A percentile compares a stretch with the other conserved stretches of the same genome.
Evolutionary conservation across 2,888 invertebrate species (phyloP).

Genomic region (Rhagophthalmus giganteus): DNA sequence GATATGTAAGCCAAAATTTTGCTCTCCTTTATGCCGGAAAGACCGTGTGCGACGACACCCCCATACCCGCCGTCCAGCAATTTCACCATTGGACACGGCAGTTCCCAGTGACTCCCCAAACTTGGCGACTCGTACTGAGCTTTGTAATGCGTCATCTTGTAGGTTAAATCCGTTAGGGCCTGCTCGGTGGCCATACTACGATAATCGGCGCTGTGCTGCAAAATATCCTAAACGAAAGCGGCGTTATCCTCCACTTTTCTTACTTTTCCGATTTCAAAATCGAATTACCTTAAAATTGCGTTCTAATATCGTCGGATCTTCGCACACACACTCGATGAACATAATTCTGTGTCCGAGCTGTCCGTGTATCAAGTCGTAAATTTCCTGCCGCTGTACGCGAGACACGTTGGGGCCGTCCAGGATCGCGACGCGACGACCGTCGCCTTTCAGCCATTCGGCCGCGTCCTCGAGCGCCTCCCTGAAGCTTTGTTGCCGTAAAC

Average conservation of each 20-base stretch:
- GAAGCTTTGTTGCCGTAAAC: conserved; percentile 80
- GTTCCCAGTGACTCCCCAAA: conserved; percentile 54
- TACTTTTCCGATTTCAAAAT: no score
- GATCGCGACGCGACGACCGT: conserved; percentile 66
- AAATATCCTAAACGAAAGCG: conserved; percentile 72
- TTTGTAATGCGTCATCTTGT: conserved; percentile 83
- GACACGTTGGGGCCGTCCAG: conserved; percentile 94
- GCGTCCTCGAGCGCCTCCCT: conserved; percentile 85
- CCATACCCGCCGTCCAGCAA: conserved; percentile 65
- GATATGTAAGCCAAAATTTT: conserved; percentile 86
- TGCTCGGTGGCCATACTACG: conserved; percentile 74
- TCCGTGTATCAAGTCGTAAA: conserved; percentile 71
- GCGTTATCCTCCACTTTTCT: no score
- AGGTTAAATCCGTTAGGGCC: conserved; percentile 78
- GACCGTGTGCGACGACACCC: conserved; percentile 70
- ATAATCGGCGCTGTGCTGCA: conserved; percentile 87
- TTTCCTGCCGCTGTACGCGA: conserved; percentile 74
- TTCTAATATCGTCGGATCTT: conserved; percentile 72
- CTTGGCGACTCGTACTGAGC: conserved; percentile 79
- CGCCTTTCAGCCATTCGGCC: conserved; percentile 73
- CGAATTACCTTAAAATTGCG: conserved; percentile 69
- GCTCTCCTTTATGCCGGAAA: conserved; percentile 79
- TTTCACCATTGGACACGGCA: conserved; percentile 58
- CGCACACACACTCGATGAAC: conserved; percentile 90
- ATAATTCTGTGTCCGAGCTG: conserved; percentile 82